phyloP scores from a whole-genome alignment of 2,113 vertebrate species.

The Catharus fuscescens region DNA sequence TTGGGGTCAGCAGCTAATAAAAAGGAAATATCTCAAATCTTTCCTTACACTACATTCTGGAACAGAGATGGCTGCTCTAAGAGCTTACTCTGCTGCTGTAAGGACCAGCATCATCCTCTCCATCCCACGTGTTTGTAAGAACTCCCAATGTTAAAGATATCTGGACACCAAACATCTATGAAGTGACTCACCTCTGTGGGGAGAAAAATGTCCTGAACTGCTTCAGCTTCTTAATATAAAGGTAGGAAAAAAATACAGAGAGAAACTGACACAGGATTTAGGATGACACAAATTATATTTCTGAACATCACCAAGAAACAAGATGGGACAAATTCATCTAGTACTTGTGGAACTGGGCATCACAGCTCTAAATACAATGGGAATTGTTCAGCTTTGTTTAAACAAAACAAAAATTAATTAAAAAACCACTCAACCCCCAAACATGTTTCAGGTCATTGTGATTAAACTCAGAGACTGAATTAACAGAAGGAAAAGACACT shows the following conservation, averaged over 20 bases:
- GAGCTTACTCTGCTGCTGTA: not conserved
- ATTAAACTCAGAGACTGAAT: slow-evolving; percentile 36
- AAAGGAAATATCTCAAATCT: not conserved
- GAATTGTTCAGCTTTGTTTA: slow-evolving; percentile 43
- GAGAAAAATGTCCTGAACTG: not conserved
- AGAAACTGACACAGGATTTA: not conserved
- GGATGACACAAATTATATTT: slow-evolving; percentile 71
- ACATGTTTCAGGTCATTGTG: slow-evolving; percentile 5
- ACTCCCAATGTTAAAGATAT: not conserved
- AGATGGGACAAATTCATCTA: slow-evolving; percentile 55
- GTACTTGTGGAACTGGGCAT: slow-evolving; percentile 32
- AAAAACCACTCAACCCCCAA: slow-evolving; percentile 20
- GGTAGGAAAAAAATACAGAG: not conserved
- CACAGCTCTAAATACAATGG: slow-evolving; percentile 61
- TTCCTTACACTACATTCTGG: not conserved
- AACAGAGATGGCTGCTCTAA: not conserved
- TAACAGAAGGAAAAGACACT: slow-evolving; percentile 29
- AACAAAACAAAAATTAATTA: slow-evolving; percentile 41
- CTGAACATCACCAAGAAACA: slow-evolving; percentile 60
- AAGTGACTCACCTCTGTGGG: not conserved
- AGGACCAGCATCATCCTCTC: not conserved
- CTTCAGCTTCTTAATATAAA: not conserved
- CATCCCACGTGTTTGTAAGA: not conserved
- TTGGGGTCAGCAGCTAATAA: not conserved
- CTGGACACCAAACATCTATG: not conserved